Evolutionary conservation across 1,140 invertebrate species (phyloP).

Genomic region (Lepidurus arcticus): DNA sequence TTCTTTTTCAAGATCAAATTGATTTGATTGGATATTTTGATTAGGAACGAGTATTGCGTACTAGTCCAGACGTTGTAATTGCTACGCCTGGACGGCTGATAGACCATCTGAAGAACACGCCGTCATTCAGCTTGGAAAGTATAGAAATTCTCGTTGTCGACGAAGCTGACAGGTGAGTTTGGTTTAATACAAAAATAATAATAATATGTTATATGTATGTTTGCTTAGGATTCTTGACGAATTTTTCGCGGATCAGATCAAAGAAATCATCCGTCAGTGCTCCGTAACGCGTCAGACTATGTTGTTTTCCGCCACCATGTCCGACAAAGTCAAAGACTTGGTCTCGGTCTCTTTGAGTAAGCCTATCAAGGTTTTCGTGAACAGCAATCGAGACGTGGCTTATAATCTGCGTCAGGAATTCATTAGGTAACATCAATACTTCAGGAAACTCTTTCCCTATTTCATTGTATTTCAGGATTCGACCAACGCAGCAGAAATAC

Average conservation of each 20-base stretch:
- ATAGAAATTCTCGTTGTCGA: constrained; percentile 94
- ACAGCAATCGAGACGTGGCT: constrained; percentile 92
- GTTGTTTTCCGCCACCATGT: constrained; percentile 98
- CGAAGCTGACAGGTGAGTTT: constrained; percentile 67
- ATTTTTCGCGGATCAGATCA: constrained; percentile 97
- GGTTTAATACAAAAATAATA: neutral
- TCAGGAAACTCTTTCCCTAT: neutral
- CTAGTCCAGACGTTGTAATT: constrained; percentile 93
- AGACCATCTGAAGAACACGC: constrained; percentile 93
- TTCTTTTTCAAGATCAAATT: neutral
- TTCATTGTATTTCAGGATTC: neutral
- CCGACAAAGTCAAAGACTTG: constrained; percentile 89
- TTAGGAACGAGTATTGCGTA: constrained; percentile 74
- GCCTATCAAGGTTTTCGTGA: constrained; percentile 89
- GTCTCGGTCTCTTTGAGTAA: constrained; percentile 83
- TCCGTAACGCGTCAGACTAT: constrained; percentile 90
- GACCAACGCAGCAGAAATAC: constrained; percentile 44
- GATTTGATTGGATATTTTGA: constrained; percentile 28
- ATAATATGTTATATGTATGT: neutral
- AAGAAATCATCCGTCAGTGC: constrained; percentile 88
- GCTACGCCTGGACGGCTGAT: constrained; percentile 96
- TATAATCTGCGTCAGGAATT: constrained; percentile 95
- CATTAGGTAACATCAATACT: constrained; percentile 58
- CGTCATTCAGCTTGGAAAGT: constrained; percentile 76
- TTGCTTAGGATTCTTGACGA: constrained; percentile 86